These are phyloP conservation scores for Microctonus aethiopoides DNA, from an alignment of 2,888 invertebrate genomes.

Conservation along the genomic window DNA sequence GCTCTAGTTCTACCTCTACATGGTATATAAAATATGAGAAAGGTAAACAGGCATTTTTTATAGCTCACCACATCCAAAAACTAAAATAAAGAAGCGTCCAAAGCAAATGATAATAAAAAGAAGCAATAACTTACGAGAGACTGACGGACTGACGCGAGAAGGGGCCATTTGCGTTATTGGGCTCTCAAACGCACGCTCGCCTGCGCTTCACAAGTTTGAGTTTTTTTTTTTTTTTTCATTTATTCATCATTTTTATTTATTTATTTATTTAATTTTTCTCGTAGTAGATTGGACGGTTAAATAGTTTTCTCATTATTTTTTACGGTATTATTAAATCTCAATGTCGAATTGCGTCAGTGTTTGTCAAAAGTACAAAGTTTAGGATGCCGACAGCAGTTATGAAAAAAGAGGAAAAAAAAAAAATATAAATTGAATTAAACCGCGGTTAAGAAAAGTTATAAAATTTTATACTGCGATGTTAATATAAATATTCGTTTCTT, in stretches of 20 bases:
- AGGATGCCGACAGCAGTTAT: neutral
- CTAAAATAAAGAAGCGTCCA: conserved; percentile 58
- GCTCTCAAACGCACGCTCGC: conserved; percentile 61
- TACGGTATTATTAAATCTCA: conserved; percentile 10
- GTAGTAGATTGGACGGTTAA: neutral
- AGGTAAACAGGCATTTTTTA: conserved; percentile 8
- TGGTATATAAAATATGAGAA: conserved; percentile 24
- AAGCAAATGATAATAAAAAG: conserved; percentile 68
- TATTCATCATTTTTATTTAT: conserved; percentile 14
- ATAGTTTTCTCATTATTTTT: conserved; percentile 5
- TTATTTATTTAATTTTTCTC: neutral
- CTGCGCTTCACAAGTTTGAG: conserved; percentile 61
- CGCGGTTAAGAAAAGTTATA: neutral
- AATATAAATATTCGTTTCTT: neutral
- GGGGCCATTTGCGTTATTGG: conserved; percentile 57
- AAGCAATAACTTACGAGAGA: conserved; percentile 68
- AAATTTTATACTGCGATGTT: neutral
- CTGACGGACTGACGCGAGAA: conserved; percentile 65
- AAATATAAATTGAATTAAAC: neutral
- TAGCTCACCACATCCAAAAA: conserved; percentile 61
- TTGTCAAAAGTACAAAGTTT: neutral
- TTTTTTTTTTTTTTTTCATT: conserved; percentile 35
- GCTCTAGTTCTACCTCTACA: conserved; percentile 25
- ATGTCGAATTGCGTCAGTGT: neutral
- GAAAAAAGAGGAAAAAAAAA: neutral